A percentile compares a stretch with the other conserved stretches of the same genome.
phyloP scores from a whole-genome alignment of 1,140 invertebrate species.

The Saccostrea echinata region DNA sequence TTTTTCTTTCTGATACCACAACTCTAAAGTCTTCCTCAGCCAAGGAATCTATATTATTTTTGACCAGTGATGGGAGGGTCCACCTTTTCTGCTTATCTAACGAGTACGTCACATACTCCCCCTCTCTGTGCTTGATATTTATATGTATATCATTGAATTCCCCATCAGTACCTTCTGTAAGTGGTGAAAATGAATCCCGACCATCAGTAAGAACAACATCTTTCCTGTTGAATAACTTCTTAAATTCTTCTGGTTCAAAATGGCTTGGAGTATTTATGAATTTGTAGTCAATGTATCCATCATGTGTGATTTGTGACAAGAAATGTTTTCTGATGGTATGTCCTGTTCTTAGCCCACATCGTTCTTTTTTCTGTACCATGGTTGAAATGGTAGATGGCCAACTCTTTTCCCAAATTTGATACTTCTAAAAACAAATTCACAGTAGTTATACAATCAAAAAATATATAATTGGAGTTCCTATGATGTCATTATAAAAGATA shows the following conservation, averaged over 20 bases:
- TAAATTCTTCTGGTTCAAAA: neutral
- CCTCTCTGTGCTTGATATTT: neutral
- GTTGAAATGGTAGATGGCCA: neutral
- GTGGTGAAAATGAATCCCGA: neutral
- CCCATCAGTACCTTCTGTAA: neutral
- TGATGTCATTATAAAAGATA: too few relatives aligned
- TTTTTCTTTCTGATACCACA: neutral
- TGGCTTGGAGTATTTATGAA: neutral
- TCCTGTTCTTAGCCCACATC: neutral
- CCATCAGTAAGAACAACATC: neutral
- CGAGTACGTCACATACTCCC: neutral
- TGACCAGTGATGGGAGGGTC: neutral
- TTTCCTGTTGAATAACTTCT: neutral
- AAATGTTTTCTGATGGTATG: neutral
- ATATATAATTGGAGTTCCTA: too few relatives aligned
- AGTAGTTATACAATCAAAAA: too few relatives aligned
- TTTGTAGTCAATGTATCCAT: neutral
- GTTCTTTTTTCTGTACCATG: neutral
- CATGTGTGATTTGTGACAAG: neutral
- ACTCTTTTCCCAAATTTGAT: neutral
- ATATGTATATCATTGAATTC: neutral
- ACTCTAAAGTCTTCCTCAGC: constrained; percentile 7
- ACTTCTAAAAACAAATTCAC: too few relatives aligned
- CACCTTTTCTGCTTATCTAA: constrained; percentile 2
- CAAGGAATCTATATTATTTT: neutral